phyloP scores from a whole-genome alignment of 2,888 invertebrate genomes.

The Lithodes maja region DNA sequence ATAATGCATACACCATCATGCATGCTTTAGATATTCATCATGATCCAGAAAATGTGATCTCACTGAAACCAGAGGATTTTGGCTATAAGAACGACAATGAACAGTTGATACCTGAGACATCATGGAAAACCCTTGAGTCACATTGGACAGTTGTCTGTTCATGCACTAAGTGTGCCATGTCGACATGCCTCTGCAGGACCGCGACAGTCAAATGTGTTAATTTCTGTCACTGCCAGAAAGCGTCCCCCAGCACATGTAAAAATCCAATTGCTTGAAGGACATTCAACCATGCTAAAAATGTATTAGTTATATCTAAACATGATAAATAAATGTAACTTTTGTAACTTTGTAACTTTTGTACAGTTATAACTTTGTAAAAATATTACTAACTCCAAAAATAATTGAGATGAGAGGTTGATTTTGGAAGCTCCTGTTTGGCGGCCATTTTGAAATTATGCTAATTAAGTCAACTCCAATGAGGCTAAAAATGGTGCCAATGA shows the following conservation, averaged over 20 bases:
- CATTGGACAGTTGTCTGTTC: too few relatives aligned
- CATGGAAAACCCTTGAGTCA: neutral
- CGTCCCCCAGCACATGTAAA: too few relatives aligned
- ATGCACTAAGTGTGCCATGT: too few relatives aligned
- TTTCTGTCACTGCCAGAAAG: neutral
- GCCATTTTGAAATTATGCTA: conserved; percentile 1
- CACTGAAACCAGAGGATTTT: neutral
- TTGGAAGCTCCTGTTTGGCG: neutral
- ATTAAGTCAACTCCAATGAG: neutral
- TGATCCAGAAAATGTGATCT: neutral
- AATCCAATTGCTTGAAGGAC: too few relatives aligned
- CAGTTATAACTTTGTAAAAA: too few relatives aligned
- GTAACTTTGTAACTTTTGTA: too few relatives aligned
- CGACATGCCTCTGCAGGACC: too few relatives aligned
- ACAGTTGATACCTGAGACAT: neutral
- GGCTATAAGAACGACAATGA: too few relatives aligned
- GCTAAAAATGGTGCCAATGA: neutral
- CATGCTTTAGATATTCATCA: neutral
- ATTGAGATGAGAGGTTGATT: too few relatives aligned
- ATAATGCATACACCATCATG: conserved; percentile 1
- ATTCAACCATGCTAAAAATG: too few relatives aligned
- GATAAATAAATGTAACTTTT: neutral
- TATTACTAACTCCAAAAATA: too few relatives aligned
- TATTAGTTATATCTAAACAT: neutral
- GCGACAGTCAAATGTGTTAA: neutral